Evolutionary conservation across 1,140 invertebrate species (phyloP).

Genomic region (Sitophilus oryzae): DNA sequence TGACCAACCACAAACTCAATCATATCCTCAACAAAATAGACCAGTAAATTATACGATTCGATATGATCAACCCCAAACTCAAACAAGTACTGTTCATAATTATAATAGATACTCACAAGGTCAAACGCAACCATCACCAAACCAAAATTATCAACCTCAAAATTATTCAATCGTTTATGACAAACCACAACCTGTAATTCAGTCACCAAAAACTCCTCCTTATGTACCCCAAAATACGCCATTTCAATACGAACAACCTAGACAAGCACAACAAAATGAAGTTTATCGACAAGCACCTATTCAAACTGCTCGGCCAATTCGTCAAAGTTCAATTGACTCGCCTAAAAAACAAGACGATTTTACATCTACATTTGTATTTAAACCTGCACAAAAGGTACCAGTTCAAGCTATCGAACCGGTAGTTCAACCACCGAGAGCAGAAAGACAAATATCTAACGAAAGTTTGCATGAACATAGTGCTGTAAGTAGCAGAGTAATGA

Average conservation of each 20-base stretch:
- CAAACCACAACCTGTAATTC: constrained; percentile 13
- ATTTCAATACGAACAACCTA: constrained; percentile 4
- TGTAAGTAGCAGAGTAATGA: constrained; percentile 58
- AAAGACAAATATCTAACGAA: constrained; percentile 31
- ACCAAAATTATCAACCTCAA: constrained; percentile 3
- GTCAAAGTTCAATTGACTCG: neutral
- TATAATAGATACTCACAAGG: neutral
- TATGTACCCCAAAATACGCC: neutral
- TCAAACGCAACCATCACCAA: neutral
- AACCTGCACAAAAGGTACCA: constrained; percentile 16
- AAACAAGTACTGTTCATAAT: neutral
- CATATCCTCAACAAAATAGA: neutral
- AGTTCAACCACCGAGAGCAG: constrained; percentile 19
- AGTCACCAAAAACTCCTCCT: constrained; percentile 6
- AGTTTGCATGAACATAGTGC: constrained; percentile 43
- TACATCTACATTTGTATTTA: constrained; percentile 29
- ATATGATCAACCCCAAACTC: constrained; percentile 1
- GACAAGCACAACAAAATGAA: neutral
- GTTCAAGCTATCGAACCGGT: constrained; percentile 19
- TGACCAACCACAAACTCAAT: constrained; percentile 7
- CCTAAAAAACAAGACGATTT: constrained; percentile 14
- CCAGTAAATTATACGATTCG: constrained; percentile 4
- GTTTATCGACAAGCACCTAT: constrained; percentile 14
- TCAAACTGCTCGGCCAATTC: neutral
- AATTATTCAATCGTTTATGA: constrained; percentile 9